Base-by-base conservation (phyloP, 2,888 invertebrate genomes). In the Drosophila phalerata region DNA sequence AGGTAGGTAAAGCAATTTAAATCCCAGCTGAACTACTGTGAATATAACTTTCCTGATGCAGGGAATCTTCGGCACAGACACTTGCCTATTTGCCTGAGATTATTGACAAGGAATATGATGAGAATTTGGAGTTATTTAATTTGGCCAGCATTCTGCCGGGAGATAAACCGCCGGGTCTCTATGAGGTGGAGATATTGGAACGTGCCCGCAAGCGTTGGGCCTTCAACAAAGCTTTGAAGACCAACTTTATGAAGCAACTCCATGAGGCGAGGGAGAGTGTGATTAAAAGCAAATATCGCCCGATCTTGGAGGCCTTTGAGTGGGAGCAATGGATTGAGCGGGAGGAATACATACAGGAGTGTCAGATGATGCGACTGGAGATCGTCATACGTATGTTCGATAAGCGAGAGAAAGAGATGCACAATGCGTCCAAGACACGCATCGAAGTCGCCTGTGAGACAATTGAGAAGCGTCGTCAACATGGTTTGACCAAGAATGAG, bases 271-370 rank as follows among this genome's bases (percentile, higher is more conserved):
- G 79, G 8, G 68, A 82, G 10, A 48, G 75, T 3, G 70, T 70
- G 0, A 73, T 79, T 0, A 64, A 67, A n/a, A 73, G 72, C 10
- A 93, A 93, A 53, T 93, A 95, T 4, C 93, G 94, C 13, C 93
- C 93, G n/a, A 94, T 97, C 83, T 94, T 97, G 73, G 94, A 94
- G 52, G 96, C 96, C n/a, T 94, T 97, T 74, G 97, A 97, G 91
- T 94, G 95, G 68, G 96, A 97, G 79, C 96, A 97, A 88, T 97
- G 97, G 97, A 94, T 96, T 10, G 95, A 96, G 58, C 94, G 97
- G 69, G 97, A 97, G 90, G 94, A 95, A 94, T 95, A 96, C 90
- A 95, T 97, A 70, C 95, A 96, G 82, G 95, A 95, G 70, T 94
- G 96, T 15, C 95, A 96, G 90, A 94, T 95, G 79, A 93, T 95